A percentile compares a stretch with the other conserved stretches of the same genome.
Evolutionary conservation across 2,797 vertebrate genomes (phyloP).

Genomic region (Petrocephalus schoutedeni): DNA sequence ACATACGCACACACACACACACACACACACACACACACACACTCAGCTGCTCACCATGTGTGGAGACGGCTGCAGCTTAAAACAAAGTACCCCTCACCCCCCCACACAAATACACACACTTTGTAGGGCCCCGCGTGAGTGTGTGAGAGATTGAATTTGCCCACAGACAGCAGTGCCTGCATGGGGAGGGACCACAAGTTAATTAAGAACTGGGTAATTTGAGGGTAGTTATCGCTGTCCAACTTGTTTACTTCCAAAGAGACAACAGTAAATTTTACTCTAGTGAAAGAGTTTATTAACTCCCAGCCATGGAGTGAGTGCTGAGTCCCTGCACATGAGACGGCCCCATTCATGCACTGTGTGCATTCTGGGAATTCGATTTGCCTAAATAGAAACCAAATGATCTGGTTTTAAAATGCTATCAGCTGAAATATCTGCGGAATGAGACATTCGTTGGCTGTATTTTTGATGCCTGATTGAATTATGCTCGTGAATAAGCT

Average conservation of each 20-base stretch:
- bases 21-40: constrained; percentile 28
- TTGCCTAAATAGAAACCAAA: constrained; percentile 20
- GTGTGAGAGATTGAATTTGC: background rate
- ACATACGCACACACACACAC: constrained; percentile 28
- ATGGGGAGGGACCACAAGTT: constrained; percentile 18
- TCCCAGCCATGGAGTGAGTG: background rate
- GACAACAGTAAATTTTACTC: constrained; percentile 30
- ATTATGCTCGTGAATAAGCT: background rate
- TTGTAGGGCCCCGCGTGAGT: background rate
- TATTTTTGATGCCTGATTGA: background rate
- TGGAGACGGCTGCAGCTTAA: background rate
- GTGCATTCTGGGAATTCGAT: background rate
- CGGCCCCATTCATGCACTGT: background rate
- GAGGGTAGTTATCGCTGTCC: constrained; percentile 39
- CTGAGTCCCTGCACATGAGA: background rate
- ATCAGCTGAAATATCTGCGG: background rate
- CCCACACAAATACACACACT: background rate
- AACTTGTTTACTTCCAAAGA: constrained; percentile 35
- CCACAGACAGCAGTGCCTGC: background rate
- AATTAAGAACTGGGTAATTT: constrained; percentile 42
- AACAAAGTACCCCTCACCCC: background rate
- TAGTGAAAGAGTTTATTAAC: constrained; percentile 11
- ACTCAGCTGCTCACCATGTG: constrained; percentile 15
- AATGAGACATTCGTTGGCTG: background rate
- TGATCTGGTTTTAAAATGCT: constrained; percentile 7